Conservation (phyloP, 2,113 vertebrate genomes). For the Gila orcuttii region DNA sequence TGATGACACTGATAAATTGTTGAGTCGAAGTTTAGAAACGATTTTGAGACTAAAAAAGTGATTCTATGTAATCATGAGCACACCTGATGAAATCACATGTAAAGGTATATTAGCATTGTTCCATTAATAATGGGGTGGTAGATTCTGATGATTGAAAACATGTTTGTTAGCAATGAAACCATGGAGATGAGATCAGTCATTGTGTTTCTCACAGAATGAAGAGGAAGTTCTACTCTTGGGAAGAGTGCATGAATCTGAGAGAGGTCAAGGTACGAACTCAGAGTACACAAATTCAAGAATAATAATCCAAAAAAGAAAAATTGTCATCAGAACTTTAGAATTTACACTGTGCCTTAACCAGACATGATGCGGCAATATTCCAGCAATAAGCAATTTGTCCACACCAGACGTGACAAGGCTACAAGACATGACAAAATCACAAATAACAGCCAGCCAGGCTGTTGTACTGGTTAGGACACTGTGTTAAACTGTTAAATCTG, state of each 20-base stretch:
- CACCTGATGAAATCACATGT: not conserved
- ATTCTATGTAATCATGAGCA: not conserved
- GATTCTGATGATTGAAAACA: not conserved
- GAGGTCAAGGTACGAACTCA: conserved; percentile 91
- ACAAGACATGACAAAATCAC: not conserved
- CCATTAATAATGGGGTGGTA: not conserved
- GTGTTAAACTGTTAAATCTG: not conserved
- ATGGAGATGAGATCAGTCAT: conserved; percentile 37
- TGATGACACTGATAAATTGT: not conserved
- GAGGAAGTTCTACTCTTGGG: conserved; percentile 99
- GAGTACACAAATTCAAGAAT: not conserved
- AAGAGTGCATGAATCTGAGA: conserved; percentile 97
- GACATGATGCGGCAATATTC: not conserved
- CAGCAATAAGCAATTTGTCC: not conserved
- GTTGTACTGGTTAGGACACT: not conserved
- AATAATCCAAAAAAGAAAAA: not conserved
- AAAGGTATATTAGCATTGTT: not conserved
- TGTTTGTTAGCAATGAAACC: conserved; percentile 38
- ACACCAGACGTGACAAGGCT: not conserved
- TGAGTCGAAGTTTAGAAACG: not conserved
- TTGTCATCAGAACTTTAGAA: not conserved
- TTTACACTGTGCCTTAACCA: not conserved
- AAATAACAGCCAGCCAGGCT: not conserved
- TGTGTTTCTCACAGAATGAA: conserved; percentile 86
- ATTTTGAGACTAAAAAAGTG: not conserved